Evolutionary conservation across 2,888 invertebrate species (phyloP).

Genomic region (Nemoura dubitans): DNA sequence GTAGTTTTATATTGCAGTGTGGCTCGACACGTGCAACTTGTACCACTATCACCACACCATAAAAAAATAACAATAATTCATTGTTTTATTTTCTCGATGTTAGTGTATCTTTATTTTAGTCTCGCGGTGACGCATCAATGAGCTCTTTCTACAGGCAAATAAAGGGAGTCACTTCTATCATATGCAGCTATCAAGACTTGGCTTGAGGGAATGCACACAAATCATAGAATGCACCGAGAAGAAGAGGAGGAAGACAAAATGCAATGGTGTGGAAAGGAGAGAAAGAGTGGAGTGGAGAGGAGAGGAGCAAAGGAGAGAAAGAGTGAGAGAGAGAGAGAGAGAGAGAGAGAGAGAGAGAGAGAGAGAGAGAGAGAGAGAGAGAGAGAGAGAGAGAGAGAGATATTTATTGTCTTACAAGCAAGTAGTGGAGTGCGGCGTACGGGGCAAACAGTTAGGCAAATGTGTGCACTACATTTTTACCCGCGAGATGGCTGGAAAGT

Average conservation of each 20-base stretch:
- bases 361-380: constrained; percentile 32
- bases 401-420: constrained; percentile 57
- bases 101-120: neutral
- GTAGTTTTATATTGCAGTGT: neutral
- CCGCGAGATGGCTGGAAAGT: no score
- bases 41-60: neutral
- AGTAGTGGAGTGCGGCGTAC: neutral
- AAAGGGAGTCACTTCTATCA: neutral
- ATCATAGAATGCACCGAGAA: neutral
- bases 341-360: constrained; percentile 37
- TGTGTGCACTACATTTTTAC: neutral
- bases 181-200: neutral
- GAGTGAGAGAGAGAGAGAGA: constrained; percentile 34
- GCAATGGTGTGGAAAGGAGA: constrained; percentile 8
- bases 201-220: constrained; percentile 29
- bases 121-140: neutral
- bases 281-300: no score
- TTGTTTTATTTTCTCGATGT: neutral
- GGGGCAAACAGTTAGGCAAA: neutral
- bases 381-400: constrained; percentile 33
- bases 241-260: neutral
- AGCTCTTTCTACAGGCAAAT: neutral
- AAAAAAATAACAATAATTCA: neutral
- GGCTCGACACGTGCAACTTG: neutral
- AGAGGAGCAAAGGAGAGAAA: no score